A percentile compares a stretch with the other conserved stretches of the same genome.
Conservation (phyloP, 2,797 vertebrate species). For the Eidolon dupreanum region DNA sequence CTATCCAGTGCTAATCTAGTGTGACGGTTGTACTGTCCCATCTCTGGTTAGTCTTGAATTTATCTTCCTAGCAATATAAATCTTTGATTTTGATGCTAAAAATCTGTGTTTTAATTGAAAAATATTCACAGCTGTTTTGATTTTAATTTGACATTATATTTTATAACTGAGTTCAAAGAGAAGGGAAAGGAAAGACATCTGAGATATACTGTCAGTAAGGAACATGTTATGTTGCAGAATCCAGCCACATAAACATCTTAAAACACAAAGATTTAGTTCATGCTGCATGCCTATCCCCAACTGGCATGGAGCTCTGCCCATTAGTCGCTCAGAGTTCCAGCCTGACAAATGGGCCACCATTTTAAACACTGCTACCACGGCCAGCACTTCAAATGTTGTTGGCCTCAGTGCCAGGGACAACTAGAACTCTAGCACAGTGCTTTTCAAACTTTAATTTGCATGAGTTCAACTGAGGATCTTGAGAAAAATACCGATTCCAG, state of each 20-base stretch:
- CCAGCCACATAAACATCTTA: neutral
- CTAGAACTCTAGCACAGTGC: neutral
- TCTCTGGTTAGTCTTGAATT: neutral
- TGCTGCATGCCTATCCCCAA: neutral
- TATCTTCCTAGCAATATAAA: neutral
- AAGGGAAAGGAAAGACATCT: neutral
- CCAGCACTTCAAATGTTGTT: neutral
- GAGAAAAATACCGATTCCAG: neutral
- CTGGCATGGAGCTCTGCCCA: neutral
- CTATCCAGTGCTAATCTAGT: no score
- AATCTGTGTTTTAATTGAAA: neutral
- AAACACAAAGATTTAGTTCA: neutral
- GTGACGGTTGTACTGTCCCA: neutral
- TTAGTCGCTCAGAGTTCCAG: neutral
- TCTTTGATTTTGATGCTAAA: neutral
- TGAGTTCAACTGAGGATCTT: neutral
- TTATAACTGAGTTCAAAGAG: neutral
- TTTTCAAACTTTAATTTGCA: neutral
- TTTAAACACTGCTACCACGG: neutral
- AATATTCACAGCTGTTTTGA: neutral
- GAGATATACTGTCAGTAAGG: neutral
- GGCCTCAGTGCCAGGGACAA: neutral
- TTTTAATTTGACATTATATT: neutral
- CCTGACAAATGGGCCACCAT: neutral
- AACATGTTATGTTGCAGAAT: neutral